Base-by-base conservation (phyloP, 2,113 vertebrate species). In the Larimichthys crocea region DNA sequence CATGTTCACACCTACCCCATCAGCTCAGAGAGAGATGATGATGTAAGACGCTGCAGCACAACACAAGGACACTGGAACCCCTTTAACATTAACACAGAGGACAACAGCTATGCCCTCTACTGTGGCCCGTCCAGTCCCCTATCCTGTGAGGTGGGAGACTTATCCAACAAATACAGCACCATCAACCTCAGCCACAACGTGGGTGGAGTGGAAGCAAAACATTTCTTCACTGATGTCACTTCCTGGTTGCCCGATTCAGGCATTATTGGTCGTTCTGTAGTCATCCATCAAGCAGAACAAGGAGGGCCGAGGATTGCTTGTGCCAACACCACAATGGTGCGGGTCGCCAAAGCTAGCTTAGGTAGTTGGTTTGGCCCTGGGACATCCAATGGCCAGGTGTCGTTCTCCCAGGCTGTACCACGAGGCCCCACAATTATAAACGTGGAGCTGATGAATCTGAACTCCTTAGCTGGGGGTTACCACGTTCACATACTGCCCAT, bases 11-110 rank as follows among this genome's bases (percentile, higher is more conserved):
- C 2, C 1, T 92, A 83, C 74, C 94, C 95, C 10, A 95, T 96
- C 67, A 94, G 93, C 80, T 94, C 95, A 10, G 95, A 95, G 70
- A 88, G 78, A 4, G 95, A 96, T 56, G 76, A 81, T 44, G 94
- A 94, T 44, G 3, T 44, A 14, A 20, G 20, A 0, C 56, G 49
- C 56, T 96, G 96, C 67, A 50, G 31, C 66, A 92, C 93, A 42
- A 92, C 94, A 48, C 91, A 88, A 26, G 91, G 83, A 3, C 96
- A 96, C 80, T 96, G 95, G 93, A 96, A 96, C 83, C 95, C 95
- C 2, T 94, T 83, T 60, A 68, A 87, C 6, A 62, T 96, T 15
- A 73, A 86, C 79, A 90, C 86, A 55, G 60, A 0, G 2, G 82
- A 89, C 19, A 74, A 14, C 19, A 94, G 82, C 77, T 96, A 96